A percentile compares a stretch with the other conserved stretches of the same genome.
Conservation (phyloP, 2,888 invertebrate species). For the Stegophylla sp. region DNA sequence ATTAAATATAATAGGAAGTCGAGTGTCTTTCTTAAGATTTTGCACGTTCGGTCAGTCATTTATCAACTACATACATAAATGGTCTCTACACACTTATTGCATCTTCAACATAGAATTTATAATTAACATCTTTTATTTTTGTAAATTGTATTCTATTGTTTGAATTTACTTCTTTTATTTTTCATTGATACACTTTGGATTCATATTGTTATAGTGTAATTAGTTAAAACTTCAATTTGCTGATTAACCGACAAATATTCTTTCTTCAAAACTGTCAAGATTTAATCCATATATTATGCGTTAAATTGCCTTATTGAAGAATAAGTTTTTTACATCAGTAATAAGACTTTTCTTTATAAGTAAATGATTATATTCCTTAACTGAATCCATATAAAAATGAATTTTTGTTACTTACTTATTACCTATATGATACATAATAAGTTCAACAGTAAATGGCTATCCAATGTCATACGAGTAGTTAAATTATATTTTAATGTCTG, state of each 20-base stretch:
- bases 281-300: slow-evolving; percentile 13
- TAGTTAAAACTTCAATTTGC: slow-evolving; percentile 18
- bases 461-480: too few species aligned
- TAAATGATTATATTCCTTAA: too few species aligned
- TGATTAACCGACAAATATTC: slow-evolving; percentile 27
- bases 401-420: too few species aligned
- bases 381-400: too few species aligned
- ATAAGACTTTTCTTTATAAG: too few species aligned
- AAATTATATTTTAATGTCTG: too few species aligned
- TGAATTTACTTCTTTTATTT: slow-evolving; percentile 29
- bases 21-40: slow-evolving; percentile 28
- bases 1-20: slow-evolving; percentile 32
- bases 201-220: not conserved
- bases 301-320: too few species aligned
- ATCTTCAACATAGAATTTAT: slow-evolving; percentile 31
- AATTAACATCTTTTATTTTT: slow-evolving; percentile 32
- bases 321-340: too few species aligned
- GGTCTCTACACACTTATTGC: not conserved
- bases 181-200: not conserved
- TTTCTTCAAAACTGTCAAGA: not conserved
- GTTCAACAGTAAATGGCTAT: too few species aligned
- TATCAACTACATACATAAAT: slow-evolving; percentile 39
- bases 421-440: too few species aligned
- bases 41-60: slow-evolving; percentile 28
- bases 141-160: slow-evolving; percentile 48